phyloP scores from a whole-genome alignment of 2,113 vertebrate species.

The Rhineura floridana region DNA sequence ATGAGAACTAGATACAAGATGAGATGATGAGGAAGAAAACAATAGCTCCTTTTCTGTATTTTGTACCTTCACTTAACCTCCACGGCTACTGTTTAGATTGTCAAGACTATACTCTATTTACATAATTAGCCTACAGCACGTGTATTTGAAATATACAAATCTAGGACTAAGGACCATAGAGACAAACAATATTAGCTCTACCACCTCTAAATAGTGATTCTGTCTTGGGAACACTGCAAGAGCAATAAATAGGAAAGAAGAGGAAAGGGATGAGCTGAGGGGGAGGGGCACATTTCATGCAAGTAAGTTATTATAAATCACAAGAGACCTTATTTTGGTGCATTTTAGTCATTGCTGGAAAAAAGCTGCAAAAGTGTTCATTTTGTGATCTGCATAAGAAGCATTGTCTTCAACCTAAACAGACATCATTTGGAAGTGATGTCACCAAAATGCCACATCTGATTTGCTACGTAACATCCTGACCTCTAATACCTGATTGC shows the following conservation, averaged over 20 bases:
- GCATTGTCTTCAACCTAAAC: not conserved
- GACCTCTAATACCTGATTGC: not conserved
- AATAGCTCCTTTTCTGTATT: slow-evolving; percentile 53
- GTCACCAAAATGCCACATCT: not conserved
- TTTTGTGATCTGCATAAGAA: not conserved
- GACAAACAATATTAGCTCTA: slow-evolving; percentile 3
- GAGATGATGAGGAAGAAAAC: slow-evolving; percentile 66
- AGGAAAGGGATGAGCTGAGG: not conserved
- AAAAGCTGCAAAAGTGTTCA: not conserved
- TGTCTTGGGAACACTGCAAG: not conserved
- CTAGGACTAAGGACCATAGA: not conserved
- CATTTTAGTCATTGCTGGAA: not conserved
- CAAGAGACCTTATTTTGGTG: not conserved
- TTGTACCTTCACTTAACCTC: slow-evolving; percentile 46
- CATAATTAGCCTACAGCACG: slow-evolving; percentile 40
- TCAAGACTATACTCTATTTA: slow-evolving; percentile 28
- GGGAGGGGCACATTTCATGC: not conserved
- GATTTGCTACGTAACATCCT: not conserved
- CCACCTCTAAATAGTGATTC: not conserved
- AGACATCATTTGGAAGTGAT: not conserved
- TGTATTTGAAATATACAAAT: slow-evolving; percentile 37
- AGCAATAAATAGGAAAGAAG: not conserved
- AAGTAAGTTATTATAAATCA: not conserved
- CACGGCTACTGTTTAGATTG: slow-evolving; percentile 57
- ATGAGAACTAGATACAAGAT: slow-evolving; percentile 66